Conservation (phyloP, 2,888 invertebrate species). For the Allolobophora icterica region DNA sequence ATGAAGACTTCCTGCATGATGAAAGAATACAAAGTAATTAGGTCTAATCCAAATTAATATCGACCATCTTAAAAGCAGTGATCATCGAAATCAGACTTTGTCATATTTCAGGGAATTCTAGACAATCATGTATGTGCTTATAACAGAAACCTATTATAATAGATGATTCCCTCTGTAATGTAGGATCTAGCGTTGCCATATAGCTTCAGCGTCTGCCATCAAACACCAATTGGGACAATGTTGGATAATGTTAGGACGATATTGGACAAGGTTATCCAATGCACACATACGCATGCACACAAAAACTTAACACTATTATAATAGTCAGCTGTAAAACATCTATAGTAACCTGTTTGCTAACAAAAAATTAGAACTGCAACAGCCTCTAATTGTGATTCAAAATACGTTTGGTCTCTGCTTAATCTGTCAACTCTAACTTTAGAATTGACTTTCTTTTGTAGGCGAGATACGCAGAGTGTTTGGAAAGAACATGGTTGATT, state of each 20-base stretch:
- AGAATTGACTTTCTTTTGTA: constrained; percentile 40
- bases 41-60: neutral
- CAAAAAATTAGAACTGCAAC: neutral
- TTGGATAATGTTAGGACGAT: no score
- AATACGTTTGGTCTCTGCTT: neutral
- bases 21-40: constrained; percentile 54
- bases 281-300: neutral
- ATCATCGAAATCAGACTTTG: no score
- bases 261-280: no score
- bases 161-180: neutral
- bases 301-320: neutral
- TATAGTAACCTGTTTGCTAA: neutral
- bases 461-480: constrained; percentile 59
- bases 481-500: constrained; percentile 54
- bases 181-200: no score
- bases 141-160: neutral
- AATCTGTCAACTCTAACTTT: neutral
- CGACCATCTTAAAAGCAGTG: neutral
- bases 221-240: no score
- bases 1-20: constrained; percentile 60
- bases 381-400: neutral
- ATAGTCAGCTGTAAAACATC: no score
- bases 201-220: no score
- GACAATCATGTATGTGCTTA: neutral
- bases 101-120: neutral